Percentiles rank a stretch among this genome's conserved stretches.
These are phyloP conservation scores for Onchidella celtica DNA, from an alignment of 2,888 invertebrate genomes.

Conservation along the genomic window DNA sequence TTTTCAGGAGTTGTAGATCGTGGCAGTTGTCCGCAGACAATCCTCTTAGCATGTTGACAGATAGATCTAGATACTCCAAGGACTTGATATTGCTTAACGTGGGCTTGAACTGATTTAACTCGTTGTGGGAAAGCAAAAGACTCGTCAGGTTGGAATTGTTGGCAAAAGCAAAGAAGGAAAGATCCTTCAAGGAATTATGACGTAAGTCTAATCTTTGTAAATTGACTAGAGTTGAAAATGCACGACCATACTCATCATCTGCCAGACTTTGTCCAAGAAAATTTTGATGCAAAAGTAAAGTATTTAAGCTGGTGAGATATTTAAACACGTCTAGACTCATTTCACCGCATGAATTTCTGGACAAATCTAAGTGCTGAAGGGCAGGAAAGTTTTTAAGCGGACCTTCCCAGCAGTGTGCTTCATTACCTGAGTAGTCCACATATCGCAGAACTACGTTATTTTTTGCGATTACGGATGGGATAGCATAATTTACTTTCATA, in stretches of 20 bases:
- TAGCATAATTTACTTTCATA: background rate
- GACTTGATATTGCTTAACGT: background rate
- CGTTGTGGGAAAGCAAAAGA: background rate
- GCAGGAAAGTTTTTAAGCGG: background rate
- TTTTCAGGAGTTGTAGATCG: background rate
- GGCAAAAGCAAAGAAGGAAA: background rate
- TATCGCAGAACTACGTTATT: background rate
- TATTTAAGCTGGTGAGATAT: background rate
- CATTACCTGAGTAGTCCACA: background rate
- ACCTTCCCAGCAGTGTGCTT: background rate
- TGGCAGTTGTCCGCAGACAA: background rate
- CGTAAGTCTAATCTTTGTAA: background rate
- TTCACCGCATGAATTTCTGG: background rate
- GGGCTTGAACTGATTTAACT: background rate
- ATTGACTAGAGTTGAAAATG: background rate
- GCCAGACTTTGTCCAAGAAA: background rate
- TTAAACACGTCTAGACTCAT: background rate
- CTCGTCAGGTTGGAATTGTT: background rate
- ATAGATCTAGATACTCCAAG: background rate
- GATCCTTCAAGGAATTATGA: background rate
- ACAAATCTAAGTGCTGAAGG: background rate
- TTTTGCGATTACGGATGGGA: background rate
- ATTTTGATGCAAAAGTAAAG: background rate
- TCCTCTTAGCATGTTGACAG: background rate
- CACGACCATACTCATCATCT: background rate